Conservation (phyloP, 2,113 vertebrate species). For the Phylloscopus whistleri region DNA sequence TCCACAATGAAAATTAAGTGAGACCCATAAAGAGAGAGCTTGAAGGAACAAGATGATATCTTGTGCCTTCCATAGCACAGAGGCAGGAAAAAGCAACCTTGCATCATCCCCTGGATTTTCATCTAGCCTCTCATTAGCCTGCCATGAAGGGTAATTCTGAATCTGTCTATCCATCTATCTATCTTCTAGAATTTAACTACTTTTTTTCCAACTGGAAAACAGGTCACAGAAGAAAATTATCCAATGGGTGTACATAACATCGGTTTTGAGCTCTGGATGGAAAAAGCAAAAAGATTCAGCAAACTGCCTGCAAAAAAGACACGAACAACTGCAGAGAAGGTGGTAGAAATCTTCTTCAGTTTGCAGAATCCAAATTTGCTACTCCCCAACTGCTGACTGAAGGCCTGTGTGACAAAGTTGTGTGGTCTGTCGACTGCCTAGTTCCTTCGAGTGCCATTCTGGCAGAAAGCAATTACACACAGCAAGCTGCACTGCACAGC, state of each 20-base stretch:
- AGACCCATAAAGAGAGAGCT: neutral
- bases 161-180: neutral
- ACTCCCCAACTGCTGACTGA: neutral
- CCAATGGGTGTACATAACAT: neutral
- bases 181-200: neutral
- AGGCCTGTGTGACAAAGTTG: neutral
- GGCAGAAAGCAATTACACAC: neutral
- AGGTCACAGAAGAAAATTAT: neutral
- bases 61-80: neutral
- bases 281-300: neutral
- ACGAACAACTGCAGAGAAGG: fast-evolving
- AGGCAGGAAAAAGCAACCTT: neutral
- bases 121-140: neutral
- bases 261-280: neutral
- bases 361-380: neutral
- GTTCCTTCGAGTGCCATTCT: neutral
- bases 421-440: neutral
- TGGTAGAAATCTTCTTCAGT: neutral
- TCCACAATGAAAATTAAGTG: neutral
- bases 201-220: neutral
- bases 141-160: neutral
- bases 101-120: neutral
- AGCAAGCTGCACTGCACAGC: neutral
- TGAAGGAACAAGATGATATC: neutral
- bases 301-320: neutral